Evolutionary conservation across 1,140 invertebrate species (phyloP).

Genomic region (Trissolcus basalis): DNA sequence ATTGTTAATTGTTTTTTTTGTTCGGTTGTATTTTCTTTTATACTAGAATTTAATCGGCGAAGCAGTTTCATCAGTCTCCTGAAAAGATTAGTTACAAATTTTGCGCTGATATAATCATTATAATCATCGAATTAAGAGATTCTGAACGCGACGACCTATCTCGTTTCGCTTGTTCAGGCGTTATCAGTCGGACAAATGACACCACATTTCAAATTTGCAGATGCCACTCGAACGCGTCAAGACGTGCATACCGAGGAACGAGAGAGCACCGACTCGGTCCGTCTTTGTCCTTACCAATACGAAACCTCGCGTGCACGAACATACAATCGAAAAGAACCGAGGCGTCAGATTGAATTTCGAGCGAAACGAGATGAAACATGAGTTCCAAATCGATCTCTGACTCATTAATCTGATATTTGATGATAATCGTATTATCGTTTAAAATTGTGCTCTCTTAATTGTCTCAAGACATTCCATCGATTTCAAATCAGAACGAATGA

Average conservation of each 20-base stretch:
- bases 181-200: constrained; percentile 39
- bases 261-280: not conserved
- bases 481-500: too few relatives aligned
- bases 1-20: too few relatives aligned
- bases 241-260: constrained; percentile 12
- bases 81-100: constrained; percentile 7
- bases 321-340: not conserved
- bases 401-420: too few relatives aligned
- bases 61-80: too few relatives aligned
- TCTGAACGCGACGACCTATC: constrained; percentile 17
- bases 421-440: too few relatives aligned
- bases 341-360: too few relatives aligned
- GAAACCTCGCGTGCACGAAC: not conserved
- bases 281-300: not conserved
- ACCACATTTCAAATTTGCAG: constrained; percentile 25
- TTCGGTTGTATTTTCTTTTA: too few relatives aligned
- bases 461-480: too few relatives aligned
- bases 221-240: constrained; percentile 19
- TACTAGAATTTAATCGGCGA: too few relatives aligned
- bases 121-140: constrained; percentile 21
- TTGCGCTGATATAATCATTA: constrained; percentile 3
- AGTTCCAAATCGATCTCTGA: too few relatives aligned
- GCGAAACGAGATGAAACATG: too few relatives aligned
- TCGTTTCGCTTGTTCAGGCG: constrained; percentile 43
- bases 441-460: too few relatives aligned